Percentiles rank a stretch among this genome's conserved stretches.
phyloP scores from a whole-genome alignment of 1,140 invertebrate species.

The Acyrthosiphon pisum region DNA sequence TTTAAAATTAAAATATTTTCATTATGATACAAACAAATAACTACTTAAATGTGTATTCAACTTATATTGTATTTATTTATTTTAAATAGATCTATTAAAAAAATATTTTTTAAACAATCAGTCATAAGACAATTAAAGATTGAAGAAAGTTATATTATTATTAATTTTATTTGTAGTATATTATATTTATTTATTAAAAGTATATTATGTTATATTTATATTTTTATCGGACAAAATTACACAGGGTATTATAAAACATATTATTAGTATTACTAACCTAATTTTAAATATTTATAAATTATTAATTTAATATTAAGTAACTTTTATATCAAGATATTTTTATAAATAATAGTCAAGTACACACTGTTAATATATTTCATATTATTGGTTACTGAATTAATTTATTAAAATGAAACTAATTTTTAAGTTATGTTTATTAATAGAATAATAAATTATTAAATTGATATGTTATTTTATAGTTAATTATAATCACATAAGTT shows the following conservation, averaged over 20 bases:
- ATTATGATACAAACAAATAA: not conserved
- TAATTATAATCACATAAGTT: not conserved
- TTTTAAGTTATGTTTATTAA: not conserved
- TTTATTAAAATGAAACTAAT: not conserved
- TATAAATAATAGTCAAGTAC: not conserved
- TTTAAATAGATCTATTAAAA: not conserved
- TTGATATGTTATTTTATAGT: not conserved
- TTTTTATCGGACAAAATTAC: not conserved
- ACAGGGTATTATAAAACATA: constrained; percentile 27
- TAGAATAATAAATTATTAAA: not conserved
- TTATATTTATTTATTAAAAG: too few species aligned
- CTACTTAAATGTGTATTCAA: not conserved
- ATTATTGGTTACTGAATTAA: not conserved
- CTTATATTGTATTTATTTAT: not conserved
- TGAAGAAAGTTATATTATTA: not conserved
- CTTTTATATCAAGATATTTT: not conserved
- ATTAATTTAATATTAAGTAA: not conserved
- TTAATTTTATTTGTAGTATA: too few species aligned
- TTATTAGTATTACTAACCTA: not conserved
- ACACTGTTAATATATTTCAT: not conserved
- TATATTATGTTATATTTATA: not conserved
- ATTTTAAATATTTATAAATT: not conserved
- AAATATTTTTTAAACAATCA: not conserved
- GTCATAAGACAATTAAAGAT: not conserved
- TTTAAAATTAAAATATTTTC: not conserved